Evolutionary conservation across 2,113 vertebrate species (phyloP), one percentile per base, ranked within the genome.

Genomic region (Narcine bancroftii): DNA sequence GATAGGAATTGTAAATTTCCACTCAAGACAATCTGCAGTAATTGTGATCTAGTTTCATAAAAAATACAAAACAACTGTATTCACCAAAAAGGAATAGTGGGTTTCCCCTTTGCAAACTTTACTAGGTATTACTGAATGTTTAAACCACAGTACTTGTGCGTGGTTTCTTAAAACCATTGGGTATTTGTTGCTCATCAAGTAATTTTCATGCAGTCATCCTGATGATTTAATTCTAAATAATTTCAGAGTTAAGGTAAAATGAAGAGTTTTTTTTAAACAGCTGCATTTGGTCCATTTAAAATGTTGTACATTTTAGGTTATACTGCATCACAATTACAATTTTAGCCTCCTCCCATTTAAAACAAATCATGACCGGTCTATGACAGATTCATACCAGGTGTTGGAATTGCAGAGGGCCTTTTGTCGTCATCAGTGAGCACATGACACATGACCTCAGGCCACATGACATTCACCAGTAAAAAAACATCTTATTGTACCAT

Each of bases 401-500:
- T 50, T 45, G 47, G 50, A 85, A 15, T 87, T 87, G 81, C 53
- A 87, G 81, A 60, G 53, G 53, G 81, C 56, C 56, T 60, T 87
- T 60, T 60, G n/a, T n/a, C 36, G 60, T 87, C 60, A 60, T 56
- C 53, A 60, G 81, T 60, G 60, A 87, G 81, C 81, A 87, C 60
- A 63, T 21, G 36, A 53, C 81, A 87, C 33, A 0, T 60, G 53
- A 60, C 81, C 81, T 87, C 13, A 60, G 81, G 81, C 81, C 53
- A 85, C 53, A 85, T 85, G 81, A 60, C 81, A 60, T 87, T 87
- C 15, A 9, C 53, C 81, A 60, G 81, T n/a, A 87, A 60, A 63
- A 87, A 85, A 87, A 87, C 36, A 36, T 77, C 45, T 53, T 33
- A 81, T 83, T 87, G 81, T 60, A 87, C 81, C 81, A 87, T 87